Evolutionary conservation across 2,888 invertebrate genomes (phyloP).

Genomic region (Reticulitermes lucifugus): DNA sequence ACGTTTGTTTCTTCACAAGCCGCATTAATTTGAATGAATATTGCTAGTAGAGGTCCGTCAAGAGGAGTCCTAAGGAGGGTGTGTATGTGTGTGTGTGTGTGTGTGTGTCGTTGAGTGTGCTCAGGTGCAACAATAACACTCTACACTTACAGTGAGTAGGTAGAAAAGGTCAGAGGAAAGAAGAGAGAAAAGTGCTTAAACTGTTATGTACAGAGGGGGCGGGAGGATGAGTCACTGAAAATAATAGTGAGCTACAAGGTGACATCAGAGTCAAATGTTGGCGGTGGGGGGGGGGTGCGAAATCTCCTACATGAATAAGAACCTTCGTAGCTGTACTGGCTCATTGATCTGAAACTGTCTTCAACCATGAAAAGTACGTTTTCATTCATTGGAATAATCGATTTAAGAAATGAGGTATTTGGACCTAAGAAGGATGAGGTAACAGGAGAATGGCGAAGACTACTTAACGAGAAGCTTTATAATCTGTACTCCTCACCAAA

Average conservation of each 20-base stretch:
- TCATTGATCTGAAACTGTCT: background rate
- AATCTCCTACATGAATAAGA: background rate
- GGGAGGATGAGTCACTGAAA: background rate
- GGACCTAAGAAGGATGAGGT: too few species aligned
- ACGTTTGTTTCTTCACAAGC: slow-evolving; percentile 25
- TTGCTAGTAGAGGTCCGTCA: too few species aligned
- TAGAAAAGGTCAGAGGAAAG: too few species aligned
- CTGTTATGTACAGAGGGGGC: background rate
- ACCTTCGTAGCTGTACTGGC: background rate
- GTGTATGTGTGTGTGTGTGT: too few species aligned
- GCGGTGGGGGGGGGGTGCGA: background rate
- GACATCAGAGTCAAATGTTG: background rate
- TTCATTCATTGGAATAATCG: background rate
- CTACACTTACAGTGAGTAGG: too few species aligned
- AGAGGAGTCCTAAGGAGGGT: too few species aligned
- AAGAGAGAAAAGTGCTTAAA: slow-evolving; percentile 13
- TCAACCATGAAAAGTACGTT: background rate
- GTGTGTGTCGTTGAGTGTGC: too few species aligned
- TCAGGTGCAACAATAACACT: too few species aligned
- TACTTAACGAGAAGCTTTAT: too few species aligned
- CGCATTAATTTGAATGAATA: slow-evolving; percentile 22
- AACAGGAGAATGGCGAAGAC: too few species aligned
- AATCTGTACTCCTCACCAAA: too few species aligned
- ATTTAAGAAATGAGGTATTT: too few species aligned
- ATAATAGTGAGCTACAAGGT: background rate